Percentiles rank a stretch among this genome's conserved stretches.
phyloP scores from a whole-genome alignment of 2,113 vertebrate genomes.

The Heterotis niloticus region DNA sequence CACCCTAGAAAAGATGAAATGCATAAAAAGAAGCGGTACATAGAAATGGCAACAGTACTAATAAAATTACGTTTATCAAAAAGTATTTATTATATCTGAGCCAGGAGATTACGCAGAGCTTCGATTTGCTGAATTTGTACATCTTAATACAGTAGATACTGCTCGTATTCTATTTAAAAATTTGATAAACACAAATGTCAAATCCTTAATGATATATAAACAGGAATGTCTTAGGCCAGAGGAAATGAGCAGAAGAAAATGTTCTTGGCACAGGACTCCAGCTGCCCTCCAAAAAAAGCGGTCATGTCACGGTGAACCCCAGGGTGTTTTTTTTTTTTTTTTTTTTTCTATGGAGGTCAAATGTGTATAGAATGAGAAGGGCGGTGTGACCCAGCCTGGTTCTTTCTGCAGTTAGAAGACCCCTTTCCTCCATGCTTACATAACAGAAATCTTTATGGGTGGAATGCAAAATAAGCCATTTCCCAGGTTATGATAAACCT shows the following conservation, averaged over 20 bases:
- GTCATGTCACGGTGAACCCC: neutral
- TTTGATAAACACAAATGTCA: neutral
- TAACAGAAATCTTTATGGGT: constrained; percentile 1
- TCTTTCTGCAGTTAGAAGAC: neutral
- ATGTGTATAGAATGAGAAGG: neutral
- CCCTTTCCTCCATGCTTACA: neutral
- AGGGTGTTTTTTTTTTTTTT: no score
- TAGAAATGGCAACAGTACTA: no score
- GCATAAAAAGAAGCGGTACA: no score
- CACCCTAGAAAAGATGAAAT: no score
- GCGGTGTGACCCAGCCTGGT: neutral
- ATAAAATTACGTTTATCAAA: no score
- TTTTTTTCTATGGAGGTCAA: neutral
- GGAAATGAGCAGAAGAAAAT: neutral
- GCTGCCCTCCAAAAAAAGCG: neutral
- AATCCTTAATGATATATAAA: constrained; percentile 4
- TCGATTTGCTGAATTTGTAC: neutral
- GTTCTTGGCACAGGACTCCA: constrained; percentile 2
- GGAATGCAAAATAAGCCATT: neutral
- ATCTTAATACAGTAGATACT: neutral
- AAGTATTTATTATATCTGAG: no score
- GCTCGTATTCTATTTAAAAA: neutral
- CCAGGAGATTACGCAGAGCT: no score
- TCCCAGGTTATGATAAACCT: neutral
- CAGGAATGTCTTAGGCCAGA: constrained; percentile 4